Conservation (phyloP, 2,888 invertebrate species). For the Mellilla xanthometata region DNA sequence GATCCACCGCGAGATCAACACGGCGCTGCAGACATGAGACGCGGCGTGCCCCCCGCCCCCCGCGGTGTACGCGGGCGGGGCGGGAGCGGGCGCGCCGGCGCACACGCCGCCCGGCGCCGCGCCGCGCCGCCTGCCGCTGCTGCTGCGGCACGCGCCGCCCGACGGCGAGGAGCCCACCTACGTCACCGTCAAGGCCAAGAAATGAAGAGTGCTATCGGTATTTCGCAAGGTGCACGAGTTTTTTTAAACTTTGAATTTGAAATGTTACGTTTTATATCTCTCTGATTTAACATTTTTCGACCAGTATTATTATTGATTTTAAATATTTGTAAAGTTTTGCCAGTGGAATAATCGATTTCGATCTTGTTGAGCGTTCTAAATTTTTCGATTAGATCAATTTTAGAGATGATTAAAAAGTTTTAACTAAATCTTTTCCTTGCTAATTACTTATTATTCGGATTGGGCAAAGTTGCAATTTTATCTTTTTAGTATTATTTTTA, state of each 20-base stretch:
- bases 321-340: background rate
- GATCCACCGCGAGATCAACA: slow-evolving; percentile 92
- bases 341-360: too few species aligned
- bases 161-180: slow-evolving; percentile 53
- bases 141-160: slow-evolving; percentile 33
- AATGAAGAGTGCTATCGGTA: slow-evolving; percentile 74
- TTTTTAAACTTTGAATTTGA: slow-evolving; percentile 42
- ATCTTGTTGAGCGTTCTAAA: too few species aligned
- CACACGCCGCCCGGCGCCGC: slow-evolving; percentile 23
- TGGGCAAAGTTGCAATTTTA: too few species aligned
- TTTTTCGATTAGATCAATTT: too few species aligned
- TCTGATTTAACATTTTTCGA: background rate
- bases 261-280: background rate
- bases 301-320: background rate
- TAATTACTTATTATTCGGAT: too few species aligned
- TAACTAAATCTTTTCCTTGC: too few species aligned
- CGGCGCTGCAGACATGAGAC: slow-evolving; percentile 90
- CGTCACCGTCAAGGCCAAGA: slow-evolving; percentile 65
- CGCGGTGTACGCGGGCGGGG: slow-evolving; percentile 46
- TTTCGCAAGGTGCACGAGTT: slow-evolving; percentile 76
- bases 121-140: slow-evolving; percentile 41
- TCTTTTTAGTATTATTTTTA: too few species aligned
- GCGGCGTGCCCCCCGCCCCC: slow-evolving; percentile 54
- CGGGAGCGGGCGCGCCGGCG: background rate
- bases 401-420: too few species aligned